Conservation (phyloP, 2,888 invertebrate species). For the Oxycera nigricornis region DNA sequence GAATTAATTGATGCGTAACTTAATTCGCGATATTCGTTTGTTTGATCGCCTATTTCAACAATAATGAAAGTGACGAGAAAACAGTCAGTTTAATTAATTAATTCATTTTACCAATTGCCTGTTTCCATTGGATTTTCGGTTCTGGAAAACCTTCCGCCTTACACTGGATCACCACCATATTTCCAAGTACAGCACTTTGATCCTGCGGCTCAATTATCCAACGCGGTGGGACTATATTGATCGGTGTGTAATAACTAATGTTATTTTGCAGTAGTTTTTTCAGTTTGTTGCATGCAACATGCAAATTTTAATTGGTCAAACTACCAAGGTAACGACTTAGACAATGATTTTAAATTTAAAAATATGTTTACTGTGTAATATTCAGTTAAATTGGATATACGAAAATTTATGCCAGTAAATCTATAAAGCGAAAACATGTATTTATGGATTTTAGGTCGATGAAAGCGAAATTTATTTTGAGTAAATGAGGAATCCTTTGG, state of each 20-base stretch:
- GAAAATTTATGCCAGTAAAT: too few relatives aligned
- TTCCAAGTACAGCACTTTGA: conserved; percentile 75
- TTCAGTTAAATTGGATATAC: too few relatives aligned
- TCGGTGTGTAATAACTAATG: neutral
- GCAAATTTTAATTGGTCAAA: too few relatives aligned
- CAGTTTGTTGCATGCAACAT: neutral
- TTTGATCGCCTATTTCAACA: conserved; percentile 56
- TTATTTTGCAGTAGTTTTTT: neutral
- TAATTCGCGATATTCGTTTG: conserved; percentile 66
- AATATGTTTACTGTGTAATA: too few relatives aligned
- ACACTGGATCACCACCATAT: conserved; percentile 72
- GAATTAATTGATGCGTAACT: conserved; percentile 62
- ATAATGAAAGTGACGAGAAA: too few relatives aligned
- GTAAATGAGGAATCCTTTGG: too few relatives aligned
- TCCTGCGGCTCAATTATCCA: conserved; percentile 77
- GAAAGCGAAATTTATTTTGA: too few relatives aligned
- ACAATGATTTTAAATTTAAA: too few relatives aligned
- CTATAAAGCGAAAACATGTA: too few relatives aligned
- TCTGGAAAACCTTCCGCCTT: conserved; percentile 78
- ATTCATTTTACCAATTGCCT: conserved; percentile 62
- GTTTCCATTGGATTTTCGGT: conserved; percentile 67
- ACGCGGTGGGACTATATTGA: conserved; percentile 74
- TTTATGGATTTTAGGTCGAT: too few relatives aligned
- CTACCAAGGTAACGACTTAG: too few relatives aligned
- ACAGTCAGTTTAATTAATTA: neutral